A percentile compares a stretch with the other conserved stretches of the same genome.
Conservation (phyloP, 2,797 vertebrate species). For the Poeciliopsis turneri region DNA sequence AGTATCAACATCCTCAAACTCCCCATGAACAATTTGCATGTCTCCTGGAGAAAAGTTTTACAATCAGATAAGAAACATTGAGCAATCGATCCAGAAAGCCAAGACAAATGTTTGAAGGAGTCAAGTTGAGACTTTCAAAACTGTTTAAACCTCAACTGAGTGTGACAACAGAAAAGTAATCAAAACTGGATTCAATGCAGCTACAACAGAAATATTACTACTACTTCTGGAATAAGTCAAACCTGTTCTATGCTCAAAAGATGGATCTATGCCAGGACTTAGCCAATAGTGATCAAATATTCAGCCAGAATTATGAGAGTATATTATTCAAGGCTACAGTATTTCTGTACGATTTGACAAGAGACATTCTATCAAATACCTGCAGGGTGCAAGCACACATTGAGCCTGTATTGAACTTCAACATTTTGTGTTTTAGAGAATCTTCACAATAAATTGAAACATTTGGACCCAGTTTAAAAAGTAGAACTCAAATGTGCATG, state of each 20-base stretch:
- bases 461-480: not conserved
- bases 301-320: not conserved
- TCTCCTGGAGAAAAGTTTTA: not conserved
- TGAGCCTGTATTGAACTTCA: not conserved
- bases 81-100: not conserved
- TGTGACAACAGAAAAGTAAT: not conserved
- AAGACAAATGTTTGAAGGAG: not conserved
- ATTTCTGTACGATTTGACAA: not conserved
- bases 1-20: not conserved
- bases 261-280: not conserved
- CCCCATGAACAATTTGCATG: not conserved
- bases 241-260: not conserved
- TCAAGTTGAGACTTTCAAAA: no score
- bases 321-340: not conserved
- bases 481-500: not conserved
- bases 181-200: not conserved
- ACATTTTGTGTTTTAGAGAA: not conserved
- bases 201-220: not conserved
- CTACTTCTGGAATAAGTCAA: not conserved
- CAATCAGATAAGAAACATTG: not conserved
- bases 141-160: no score
- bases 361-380: not conserved
- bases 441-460: not conserved
- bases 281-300: not conserved
- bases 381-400: not conserved